phyloP scores from a whole-genome alignment of 2,113 vertebrate genomes.

The Thamnophis sirtalis region DNA sequence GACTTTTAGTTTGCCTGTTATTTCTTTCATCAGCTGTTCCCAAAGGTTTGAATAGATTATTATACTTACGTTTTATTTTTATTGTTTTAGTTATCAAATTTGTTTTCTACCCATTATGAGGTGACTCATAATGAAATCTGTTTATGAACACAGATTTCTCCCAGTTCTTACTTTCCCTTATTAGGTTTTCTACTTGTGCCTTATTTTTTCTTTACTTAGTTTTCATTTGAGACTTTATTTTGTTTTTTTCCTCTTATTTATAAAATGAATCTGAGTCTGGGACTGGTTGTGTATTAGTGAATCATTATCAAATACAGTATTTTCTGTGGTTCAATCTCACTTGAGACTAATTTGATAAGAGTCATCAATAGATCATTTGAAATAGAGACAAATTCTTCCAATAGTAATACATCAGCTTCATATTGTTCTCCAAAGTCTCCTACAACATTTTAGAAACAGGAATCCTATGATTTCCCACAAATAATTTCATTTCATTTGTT shows the following conservation, averaged over 20 bases:
- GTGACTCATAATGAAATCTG: background rate
- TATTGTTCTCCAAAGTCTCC: background rate
- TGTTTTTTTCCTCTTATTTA: background rate
- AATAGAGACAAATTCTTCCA: background rate
- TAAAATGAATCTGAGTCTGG: background rate
- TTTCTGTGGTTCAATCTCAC: background rate
- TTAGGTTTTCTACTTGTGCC: background rate
- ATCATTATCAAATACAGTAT: background rate
- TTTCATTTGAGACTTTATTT: background rate
- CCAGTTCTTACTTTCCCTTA: background rate
- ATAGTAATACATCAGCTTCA: background rate
- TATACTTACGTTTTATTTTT: background rate
- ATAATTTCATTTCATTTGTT: background rate
- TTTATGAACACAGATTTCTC: background rate
- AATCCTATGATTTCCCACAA: background rate
- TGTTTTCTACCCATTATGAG: no score
- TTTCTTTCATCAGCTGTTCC: background rate
- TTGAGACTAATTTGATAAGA: background rate
- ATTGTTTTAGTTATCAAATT: no score
- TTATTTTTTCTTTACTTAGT: background rate
- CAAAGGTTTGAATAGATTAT: background rate
- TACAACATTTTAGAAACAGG: background rate
- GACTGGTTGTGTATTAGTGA: background rate
- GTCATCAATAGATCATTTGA: background rate
- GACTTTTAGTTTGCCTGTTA: background rate